Conservation (phyloP, 35 echinoderm and acorn worm genomes). For the Ophiothrix spiculata region DNA sequence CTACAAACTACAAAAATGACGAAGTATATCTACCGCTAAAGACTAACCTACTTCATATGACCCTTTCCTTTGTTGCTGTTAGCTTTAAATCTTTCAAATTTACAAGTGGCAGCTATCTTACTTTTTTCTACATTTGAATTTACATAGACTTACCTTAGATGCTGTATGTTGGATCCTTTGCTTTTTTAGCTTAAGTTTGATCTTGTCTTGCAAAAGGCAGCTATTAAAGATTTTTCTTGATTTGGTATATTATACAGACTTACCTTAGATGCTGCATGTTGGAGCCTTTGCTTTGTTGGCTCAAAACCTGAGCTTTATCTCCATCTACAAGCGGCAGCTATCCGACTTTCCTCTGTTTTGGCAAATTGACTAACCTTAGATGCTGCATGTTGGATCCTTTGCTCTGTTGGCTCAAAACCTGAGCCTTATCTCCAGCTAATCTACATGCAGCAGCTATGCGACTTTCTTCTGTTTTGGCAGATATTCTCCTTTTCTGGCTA, state of each 20-base stretch:
- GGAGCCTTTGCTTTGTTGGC: background rate
- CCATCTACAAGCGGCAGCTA: background rate
- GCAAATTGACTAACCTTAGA: slow-evolving; percentile 37
- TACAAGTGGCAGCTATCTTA: no score
- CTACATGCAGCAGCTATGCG: slow-evolving; percentile 54
- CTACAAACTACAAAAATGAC: no score
- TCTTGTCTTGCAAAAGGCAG: background rate
- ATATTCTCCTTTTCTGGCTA: slow-evolving; percentile 63
- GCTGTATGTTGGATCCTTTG: no score
- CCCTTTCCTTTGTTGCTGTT: no score
- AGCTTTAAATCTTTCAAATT: no score
- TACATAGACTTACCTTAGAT: no score
- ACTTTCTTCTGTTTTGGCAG: slow-evolving; percentile 49
- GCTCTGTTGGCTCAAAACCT: slow-evolving; percentile 31
- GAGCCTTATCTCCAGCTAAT: slow-evolving; percentile 46
- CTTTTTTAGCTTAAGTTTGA: background rate
- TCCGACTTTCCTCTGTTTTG: background rate
- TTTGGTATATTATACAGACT: background rate
- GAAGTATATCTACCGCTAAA: no score
- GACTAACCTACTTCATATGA: no score
- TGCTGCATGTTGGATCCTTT: slow-evolving; percentile 18
- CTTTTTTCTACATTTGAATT: no score
- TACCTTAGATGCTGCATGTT: slow-evolving; percentile 65
- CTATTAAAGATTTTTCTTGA: background rate
- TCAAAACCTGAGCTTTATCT: no score